Evolutionary conservation across 2,113 vertebrate genomes (phyloP), one percentile per base, ranked within the genome.

Genomic region (Thomomys bottae): DNA sequence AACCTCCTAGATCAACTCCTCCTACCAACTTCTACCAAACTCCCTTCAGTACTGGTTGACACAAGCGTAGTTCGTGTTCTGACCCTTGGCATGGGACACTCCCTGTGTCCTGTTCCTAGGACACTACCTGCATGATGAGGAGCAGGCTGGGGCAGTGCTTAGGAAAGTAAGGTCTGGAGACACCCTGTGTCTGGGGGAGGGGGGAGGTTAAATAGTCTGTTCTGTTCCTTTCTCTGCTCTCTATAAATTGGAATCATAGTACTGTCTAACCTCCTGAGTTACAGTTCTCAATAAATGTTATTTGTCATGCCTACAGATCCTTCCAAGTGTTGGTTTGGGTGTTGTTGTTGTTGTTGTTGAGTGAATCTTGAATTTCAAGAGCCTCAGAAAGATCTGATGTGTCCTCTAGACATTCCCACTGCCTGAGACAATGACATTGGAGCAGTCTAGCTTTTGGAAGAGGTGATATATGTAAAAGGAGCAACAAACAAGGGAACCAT

Each of bases 171-270:
- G 30, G 12, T 20, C 40, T 40, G 54, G 42, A 72, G 38, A 54
- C 26, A 11, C 2, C 4, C 32, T 12, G 0, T 11, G 5, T 12
- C 0, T 10, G 5, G 23, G 20, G n/a, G n/a, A n/a, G n/a, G n/a
- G n/a, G n/a, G n/a, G n/a, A n/a, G n/a, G n/a, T n/a, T 26, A 34
- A 57, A 30, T 64, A 67, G 34, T 34, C 70, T 9, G 21, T 17
- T 30, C 24, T n/a, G 71, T 75, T 30, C 68, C 70, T 73, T 93
- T 72, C 38, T 72, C 61, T 71, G 38, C 1, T 77, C 28, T 57
- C 63, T 70, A 11, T 54, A 20, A 87, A 83, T 77, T 11, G 49
- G n/a, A 20, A 11, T 72, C 20, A 59, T 82, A 77, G 71, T 54
- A 68, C 26, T 40, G 30, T 1, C 9, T 11, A 67, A 81, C 18